Conservation (phyloP, 2,797 vertebrate genomes). For the Benthosema pterotum region DNA sequence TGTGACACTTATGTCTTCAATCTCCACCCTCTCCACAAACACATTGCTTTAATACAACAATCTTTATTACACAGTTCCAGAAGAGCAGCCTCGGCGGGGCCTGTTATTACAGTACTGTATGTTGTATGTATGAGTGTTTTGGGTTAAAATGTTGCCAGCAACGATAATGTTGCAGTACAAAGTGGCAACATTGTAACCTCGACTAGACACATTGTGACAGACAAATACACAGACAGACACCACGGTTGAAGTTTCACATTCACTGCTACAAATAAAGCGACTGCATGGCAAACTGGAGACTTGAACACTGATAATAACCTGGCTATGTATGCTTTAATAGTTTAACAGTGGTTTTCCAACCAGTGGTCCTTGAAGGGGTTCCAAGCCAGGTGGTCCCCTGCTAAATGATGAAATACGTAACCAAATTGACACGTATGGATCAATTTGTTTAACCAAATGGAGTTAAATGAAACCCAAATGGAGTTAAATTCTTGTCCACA, state of each 20-base stretch:
- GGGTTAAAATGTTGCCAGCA: slow-evolving; percentile 24
- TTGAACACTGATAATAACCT: background rate
- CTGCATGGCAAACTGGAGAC: background rate
- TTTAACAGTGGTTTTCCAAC: too few species aligned
- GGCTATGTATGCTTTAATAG: background rate
- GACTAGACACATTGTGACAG: background rate
- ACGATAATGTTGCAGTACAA: slow-evolving; percentile 7
- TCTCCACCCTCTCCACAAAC: background rate
- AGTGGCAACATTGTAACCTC: slow-evolving; percentile 31
- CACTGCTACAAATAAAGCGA: background rate
- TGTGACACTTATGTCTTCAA: background rate
- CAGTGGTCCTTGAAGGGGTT: too few species aligned
- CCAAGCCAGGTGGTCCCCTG: too few species aligned
- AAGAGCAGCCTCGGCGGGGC: background rate
- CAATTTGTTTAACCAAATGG: too few species aligned
- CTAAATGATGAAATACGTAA: too few species aligned
- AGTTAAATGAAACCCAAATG: too few species aligned
- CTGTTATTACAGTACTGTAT: too few species aligned
- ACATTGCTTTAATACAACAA: background rate
- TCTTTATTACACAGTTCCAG: background rate
- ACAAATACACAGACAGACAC: too few species aligned
- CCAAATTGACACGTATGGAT: too few species aligned
- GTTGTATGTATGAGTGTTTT: too few species aligned
- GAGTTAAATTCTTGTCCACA: too few species aligned
- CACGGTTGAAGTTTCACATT: slow-evolving; percentile 2